Base-by-base conservation (phyloP, 2,797 vertebrate species). In the Rhabdomys pumilio region DNA sequence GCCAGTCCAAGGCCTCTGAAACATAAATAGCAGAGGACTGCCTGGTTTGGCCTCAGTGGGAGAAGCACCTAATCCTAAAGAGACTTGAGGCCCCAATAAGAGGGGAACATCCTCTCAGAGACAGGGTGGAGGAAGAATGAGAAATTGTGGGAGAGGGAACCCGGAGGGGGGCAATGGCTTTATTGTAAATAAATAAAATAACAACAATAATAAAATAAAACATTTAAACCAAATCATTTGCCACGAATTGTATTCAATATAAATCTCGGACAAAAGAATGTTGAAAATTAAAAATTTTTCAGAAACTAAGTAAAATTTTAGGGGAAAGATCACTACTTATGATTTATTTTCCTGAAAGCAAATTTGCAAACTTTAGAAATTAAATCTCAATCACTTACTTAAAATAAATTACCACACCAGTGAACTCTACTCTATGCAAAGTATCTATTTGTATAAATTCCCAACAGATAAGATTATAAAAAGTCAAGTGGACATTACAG, bases 231-330 rank as follows among this genome's bases (percentile, higher is more conserved):
- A 59, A 7, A 88, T 20, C 17, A 75, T 31, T 59, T 73, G 20
- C 17, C 26, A 75, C 44, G 22, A 75, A 88, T 86, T 31, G 41
- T 29, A 9, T 6, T 91, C 9, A 69, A 29, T 77, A 19, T 63
- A 55, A 76, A 9, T 53, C 2, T 12, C 61, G 47, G 29, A 69
- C 17, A 90, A 90, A 65, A 10, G 6, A 86, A 5, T 75, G 26
- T 87, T 61, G 61, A 80, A 81, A 55, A 34, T 90, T 81, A 90
- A 89, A 86, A 69, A 4, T 34, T 55, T 85, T 15, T 90, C 12
- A 81, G 34, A 2, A 34, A 31, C 31, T 67, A 92, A 57, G 17
- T 82, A 65, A 63, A 41, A 50, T 89, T 10, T 59, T 77, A 41
- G 4, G 53, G 11, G 73, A 34, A 26, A 4, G 6, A 88, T 90